phyloP scores from a whole-genome alignment of 2,888 invertebrate species.

The Mythimna pallens region DNA sequence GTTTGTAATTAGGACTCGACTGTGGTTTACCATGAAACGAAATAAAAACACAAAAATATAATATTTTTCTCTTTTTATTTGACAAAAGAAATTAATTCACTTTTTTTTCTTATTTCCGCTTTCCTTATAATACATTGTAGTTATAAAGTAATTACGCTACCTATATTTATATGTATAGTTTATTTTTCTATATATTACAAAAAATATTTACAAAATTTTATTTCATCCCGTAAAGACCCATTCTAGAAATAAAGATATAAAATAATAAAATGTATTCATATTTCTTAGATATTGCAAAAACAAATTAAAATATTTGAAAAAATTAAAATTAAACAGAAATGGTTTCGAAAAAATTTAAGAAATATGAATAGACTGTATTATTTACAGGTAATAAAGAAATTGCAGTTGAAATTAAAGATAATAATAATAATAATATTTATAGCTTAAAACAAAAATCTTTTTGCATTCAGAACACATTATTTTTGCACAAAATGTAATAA shows the following conservation, averaged over 20 bases:
- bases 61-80: constrained; percentile 88
- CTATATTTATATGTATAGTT: constrained; percentile 89
- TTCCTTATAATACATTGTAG: constrained; percentile 88
- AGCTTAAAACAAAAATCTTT: constrained; percentile 57
- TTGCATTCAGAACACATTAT: constrained; percentile 73
- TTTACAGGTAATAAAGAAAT: constrained; percentile 66
- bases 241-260: constrained; percentile 73
- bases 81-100: constrained; percentile 90
- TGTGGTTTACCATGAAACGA: constrained; percentile 19
- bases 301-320: constrained; percentile 35
- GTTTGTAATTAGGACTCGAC: constrained; percentile 12
- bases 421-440: constrained; percentile 62
- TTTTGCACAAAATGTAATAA: constrained; percentile 73
- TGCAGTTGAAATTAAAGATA: constrained; percentile 62
- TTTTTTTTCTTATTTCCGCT: constrained; percentile 87
- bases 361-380: constrained; percentile 62
- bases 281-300: constrained; percentile 18
- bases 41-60: constrained; percentile 78
- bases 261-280: constrained; percentile 68
- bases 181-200: constrained; percentile 88
- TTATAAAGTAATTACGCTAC: constrained; percentile 89
- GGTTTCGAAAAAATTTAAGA: constrained; percentile 34
- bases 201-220: constrained; percentile 86
- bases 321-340: constrained; percentile 13
- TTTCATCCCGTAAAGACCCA: constrained; percentile 87